phyloP scores from a whole-genome alignment of 35 echinoderm and acorn worm species.

The Nesometra sesokonis region DNA sequence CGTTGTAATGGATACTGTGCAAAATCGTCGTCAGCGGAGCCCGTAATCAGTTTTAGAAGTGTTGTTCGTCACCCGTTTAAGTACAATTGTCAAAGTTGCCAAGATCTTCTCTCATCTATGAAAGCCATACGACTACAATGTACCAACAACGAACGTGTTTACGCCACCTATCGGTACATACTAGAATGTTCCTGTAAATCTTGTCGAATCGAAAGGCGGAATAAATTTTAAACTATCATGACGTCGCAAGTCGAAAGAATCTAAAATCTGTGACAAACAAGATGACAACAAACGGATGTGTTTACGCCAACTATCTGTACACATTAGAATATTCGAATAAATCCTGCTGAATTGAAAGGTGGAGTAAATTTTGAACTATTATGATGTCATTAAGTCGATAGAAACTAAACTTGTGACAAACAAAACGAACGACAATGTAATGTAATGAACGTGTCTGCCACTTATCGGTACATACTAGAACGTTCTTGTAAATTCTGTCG shows the following conservation, averaged over 20 bases:
- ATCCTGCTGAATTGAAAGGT: constrained; percentile 18
- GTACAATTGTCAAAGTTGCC: constrained; percentile 56
- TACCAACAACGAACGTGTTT: constrained; percentile 34
- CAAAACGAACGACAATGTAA: too few relatives aligned
- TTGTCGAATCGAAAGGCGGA: constrained; percentile 23
- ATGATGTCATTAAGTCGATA: too few relatives aligned
- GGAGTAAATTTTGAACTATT: neutral
- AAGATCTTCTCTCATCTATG: constrained; percentile 51
- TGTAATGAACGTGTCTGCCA: constrained; percentile 43
- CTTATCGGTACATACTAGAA: constrained; percentile 55
- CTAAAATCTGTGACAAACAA: too few relatives aligned
- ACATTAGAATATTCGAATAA: constrained; percentile 38
- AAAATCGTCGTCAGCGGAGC: constrained; percentile 35
- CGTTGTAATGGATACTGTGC: constrained; percentile 51
- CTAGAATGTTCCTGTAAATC: constrained; percentile 34
- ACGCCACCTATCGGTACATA: constrained; percentile 64
- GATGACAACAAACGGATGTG: constrained; percentile 38
- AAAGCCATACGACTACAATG: constrained; percentile 52
- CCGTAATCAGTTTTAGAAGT: constrained; percentile 46
- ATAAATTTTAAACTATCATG: neutral
- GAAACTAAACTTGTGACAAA: too few relatives aligned
- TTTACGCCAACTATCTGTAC: constrained; percentile 57
- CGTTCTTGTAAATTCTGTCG: constrained; percentile 37
- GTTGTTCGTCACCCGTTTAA: constrained; percentile 44
- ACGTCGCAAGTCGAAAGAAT: too few relatives aligned